Conservation (phyloP, 2,113 vertebrate species). For the Cephalopterus ornatus region DNA sequence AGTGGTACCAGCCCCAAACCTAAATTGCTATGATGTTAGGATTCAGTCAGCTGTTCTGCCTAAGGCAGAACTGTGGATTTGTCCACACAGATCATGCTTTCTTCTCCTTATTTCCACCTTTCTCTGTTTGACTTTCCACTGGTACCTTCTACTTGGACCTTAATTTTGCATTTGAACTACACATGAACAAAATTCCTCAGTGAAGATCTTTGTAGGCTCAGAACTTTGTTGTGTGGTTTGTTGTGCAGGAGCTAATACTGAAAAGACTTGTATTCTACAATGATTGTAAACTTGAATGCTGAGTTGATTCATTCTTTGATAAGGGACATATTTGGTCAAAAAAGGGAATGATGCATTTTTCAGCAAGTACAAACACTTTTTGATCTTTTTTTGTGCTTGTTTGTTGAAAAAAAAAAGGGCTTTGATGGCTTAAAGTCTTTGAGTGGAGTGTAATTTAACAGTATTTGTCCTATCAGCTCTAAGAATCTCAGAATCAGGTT, state of each 20-base stretch:
- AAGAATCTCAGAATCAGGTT: constrained; percentile 43
- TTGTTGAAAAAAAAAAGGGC: background rate
- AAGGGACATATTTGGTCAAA: background rate
- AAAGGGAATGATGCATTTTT: background rate
- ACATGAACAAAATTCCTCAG: background rate
- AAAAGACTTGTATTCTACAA: background rate
- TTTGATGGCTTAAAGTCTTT: constrained; percentile 18
- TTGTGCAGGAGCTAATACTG: background rate
- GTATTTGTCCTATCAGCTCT: constrained; percentile 5
- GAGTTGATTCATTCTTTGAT: constrained; percentile 1
- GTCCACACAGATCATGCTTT: background rate
- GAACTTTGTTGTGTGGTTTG: background rate
- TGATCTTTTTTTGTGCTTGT: background rate
- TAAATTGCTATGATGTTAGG: background rate
- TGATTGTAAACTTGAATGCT: background rate
- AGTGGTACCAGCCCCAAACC: background rate
- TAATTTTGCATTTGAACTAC: background rate
- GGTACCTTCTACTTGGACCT: background rate
- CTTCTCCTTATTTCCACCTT: background rate
- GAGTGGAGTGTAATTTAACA: constrained; percentile 26
- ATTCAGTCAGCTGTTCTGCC: background rate
- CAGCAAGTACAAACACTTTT: background rate
- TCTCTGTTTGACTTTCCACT: background rate
- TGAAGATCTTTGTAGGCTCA: background rate
- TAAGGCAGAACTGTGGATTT: background rate